Evolutionary conservation across 2,888 invertebrate genomes (phyloP).

Genomic region (Aleiodes leptofemur): DNA sequence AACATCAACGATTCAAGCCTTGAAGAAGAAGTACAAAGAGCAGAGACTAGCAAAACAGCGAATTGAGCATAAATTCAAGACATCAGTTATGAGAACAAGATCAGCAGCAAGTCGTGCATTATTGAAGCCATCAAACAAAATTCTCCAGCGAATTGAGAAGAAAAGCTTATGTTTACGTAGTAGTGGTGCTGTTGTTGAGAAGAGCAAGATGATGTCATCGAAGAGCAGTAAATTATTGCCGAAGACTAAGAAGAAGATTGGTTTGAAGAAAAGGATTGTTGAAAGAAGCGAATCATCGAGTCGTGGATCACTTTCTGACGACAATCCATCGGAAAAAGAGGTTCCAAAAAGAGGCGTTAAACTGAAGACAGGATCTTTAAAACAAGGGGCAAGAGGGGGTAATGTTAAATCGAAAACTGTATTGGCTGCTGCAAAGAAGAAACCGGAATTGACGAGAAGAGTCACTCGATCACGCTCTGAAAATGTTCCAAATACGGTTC

Average conservation of each 20-base stretch:
- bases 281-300: constrained; percentile 56
- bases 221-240: constrained; percentile 45
- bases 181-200: constrained; percentile 54
- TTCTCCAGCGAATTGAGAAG: constrained; percentile 52
- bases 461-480: constrained; percentile 69
- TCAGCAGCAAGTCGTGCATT: constrained; percentile 71
- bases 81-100: constrained; percentile 76
- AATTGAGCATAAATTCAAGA: constrained; percentile 68
- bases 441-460: constrained; percentile 67
- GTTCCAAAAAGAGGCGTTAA: constrained; percentile 1
- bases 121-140: constrained; percentile 70
- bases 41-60: constrained; percentile 78
- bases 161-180: constrained; percentile 68
- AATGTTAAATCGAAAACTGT: constrained; percentile 62
- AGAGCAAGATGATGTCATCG: constrained; percentile 28
- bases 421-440: constrained; percentile 62
- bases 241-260: constrained; percentile 53
- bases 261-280: constrained; percentile 59
- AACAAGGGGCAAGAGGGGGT: constrained; percentile 53
- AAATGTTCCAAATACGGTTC: constrained; percentile 50
- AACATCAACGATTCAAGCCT: constrained; percentile 76
- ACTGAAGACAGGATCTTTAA: constrained; percentile 45
- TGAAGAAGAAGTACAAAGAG: constrained; percentile 80
- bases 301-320: constrained; percentile 55
- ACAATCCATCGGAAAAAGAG: constrained; percentile 36